phyloP scores from a whole-genome alignment of 2,797 vertebrate genomes.

The Enteromius fasciolatus region DNA sequence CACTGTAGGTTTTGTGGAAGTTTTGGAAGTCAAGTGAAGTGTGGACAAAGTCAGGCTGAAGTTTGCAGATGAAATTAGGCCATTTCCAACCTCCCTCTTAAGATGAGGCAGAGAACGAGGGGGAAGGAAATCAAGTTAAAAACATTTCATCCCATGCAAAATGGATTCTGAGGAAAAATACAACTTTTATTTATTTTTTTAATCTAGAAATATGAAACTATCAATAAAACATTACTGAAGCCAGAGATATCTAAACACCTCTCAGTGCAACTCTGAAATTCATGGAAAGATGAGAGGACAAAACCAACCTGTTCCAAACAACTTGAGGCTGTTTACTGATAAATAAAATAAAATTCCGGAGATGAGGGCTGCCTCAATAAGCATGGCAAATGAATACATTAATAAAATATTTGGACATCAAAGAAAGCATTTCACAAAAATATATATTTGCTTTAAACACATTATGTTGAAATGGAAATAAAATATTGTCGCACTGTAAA shows the following conservation, averaged over 20 bases:
- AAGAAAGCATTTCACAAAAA: constrained; percentile 50
- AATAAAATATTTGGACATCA: constrained; percentile 66
- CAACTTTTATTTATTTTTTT: constrained; percentile 32
- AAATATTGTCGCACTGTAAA: constrained; percentile 1
- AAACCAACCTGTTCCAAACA: constrained; percentile 63
- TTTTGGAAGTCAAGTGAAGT: constrained; percentile 14
- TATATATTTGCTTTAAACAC: constrained; percentile 41
- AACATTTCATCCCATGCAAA: constrained; percentile 30
- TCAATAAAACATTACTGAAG: constrained; percentile 63
- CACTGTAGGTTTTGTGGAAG: not conserved
- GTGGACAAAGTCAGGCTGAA: constrained; percentile 21
- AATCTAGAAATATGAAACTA: constrained; percentile 59
- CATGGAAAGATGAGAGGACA: constrained; percentile 59
- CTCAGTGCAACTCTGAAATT: constrained; percentile 53
- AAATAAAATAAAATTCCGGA: constrained; percentile 62
- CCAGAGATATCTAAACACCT: constrained; percentile 48
- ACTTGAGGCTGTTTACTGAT: constrained; percentile 64
- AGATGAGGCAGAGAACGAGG: not conserved
- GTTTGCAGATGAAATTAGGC: constrained; percentile 38
- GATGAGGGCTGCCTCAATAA: constrained; percentile 52
- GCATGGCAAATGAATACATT: constrained; percentile 64
- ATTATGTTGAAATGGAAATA: constrained; percentile 33
- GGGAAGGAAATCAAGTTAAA: constrained; percentile 30
- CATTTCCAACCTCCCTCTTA: constrained; percentile 19
- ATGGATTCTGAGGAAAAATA: constrained; percentile 40